Evolutionary conservation across 1,140 invertebrate species (phyloP), one percentile per base, ranked within the genome.

Genomic region (Leptinotarsa texana): DNA sequence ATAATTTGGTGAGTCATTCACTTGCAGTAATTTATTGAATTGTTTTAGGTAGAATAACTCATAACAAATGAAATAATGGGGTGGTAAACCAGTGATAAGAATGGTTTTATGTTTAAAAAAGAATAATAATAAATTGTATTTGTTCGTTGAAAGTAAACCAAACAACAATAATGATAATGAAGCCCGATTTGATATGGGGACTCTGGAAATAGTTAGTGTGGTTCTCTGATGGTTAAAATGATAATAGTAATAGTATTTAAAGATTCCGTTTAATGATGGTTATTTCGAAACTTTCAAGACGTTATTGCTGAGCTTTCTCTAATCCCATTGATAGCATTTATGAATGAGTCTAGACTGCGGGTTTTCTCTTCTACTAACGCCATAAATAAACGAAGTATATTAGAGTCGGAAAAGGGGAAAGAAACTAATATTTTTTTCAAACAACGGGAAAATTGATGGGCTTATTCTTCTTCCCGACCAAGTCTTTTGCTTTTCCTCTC

Each of bases 381-480:
- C 15, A 57, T 57, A 57, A 57, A 57, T 57, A 57, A 57, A 57
- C 51, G 51, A 18, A 18, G 51, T 57, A 57, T 57, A 57, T 57
- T 15, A 57, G 15, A 57, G 51, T 15, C 3, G 2, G 51, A n/a
- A 57, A 57, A 57, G 13, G 51, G 33, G n/a, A 15, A 57, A 57
- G 51, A 57, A 57, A 13, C 51, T 57, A 57, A 57, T 57, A 57
- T 57, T 57, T 15, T 57, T 18, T 6, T 2, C 51, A 57, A n/a
- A 57, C 51, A 57, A 57, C 51, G 3, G 51, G 51, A 57, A 6
- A 57, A 57, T 57, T 15, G n/a, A 57, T 17, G 6, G 17, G 13
- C 51, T 5, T n/a, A 57, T 57, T 6, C n/a, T 57, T 57, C 51
- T 57, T 18, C 17, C 13, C 2, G 2, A 57, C 51, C 4, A 57